Base-by-base conservation (phyloP, 1,140 invertebrate genomes). In the Drosophila kepulauana region DNA sequence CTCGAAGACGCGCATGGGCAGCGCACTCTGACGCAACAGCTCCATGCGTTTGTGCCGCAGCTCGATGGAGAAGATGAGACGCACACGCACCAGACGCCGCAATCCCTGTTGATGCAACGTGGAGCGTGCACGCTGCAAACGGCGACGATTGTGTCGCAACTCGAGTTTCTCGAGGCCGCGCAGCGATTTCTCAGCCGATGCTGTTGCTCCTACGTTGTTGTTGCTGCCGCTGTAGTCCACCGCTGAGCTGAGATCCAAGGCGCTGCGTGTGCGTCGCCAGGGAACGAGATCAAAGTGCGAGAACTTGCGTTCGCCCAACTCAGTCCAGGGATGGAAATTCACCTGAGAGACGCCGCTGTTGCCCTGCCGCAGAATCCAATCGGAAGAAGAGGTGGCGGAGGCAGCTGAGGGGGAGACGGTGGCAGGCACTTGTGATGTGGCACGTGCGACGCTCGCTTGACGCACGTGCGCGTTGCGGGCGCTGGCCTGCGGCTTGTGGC, bases 31-130 rank as follows among this genome's bases (percentile, higher is more conserved):
- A 0, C 81, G 78, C n/a, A 92, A 75, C 13, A 92, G 49, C 75
- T 91, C 91, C 85, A 92, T 89, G 41, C 88, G 77, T 56, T 90
- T 92, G 71, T 92, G 91, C 2, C 91, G 82, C 72, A 92, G 46
- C 59, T 92, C 91, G 20, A 92, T 88, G 58, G 88, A 92, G 73
- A 92, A 92, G 56, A 92, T 82, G 5, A 92, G 63, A 11, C 91
- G 91, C 0, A 92, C 87, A 0, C 91, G 85, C 1, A 92, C 91
- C 56, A 90, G 65, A 1, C 88, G 68, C 11, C 82, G 56, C n/a
- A 78, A 35, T 0, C 78, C 74, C 59, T 89, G 74, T 30, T 90
- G 51, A 54, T 89, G 74, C 35, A 87, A 41, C 46, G 81, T 72
- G 28, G 63, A 66, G 6, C 76, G 67, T 1, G 78, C 75, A 1